phyloP scores from a whole-genome alignment of 2,113 vertebrate genomes.

The Tonatia bakeri region DNA sequence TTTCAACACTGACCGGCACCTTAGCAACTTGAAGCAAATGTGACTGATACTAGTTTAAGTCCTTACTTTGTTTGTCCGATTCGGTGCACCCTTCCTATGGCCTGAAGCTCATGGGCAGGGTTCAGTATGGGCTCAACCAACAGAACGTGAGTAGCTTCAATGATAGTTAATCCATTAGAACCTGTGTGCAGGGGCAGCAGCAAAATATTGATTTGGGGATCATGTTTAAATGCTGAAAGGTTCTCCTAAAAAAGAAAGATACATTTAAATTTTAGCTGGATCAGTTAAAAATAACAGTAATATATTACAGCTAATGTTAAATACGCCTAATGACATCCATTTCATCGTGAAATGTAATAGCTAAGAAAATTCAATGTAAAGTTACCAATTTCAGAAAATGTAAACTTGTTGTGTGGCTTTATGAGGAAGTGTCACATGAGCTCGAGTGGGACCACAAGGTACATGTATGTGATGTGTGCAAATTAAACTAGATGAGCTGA shows the following conservation, averaged over 20 bases:
- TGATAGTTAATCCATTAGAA: slow-evolving; percentile 98
- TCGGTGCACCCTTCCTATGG: slow-evolving; percentile 96
- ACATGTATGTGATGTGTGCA: not conserved
- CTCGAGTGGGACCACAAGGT: not conserved
- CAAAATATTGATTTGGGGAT: slow-evolving; percentile 97
- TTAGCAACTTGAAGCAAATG: not conserved
- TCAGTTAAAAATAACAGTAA: slow-evolving; percentile 2
- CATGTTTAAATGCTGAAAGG: slow-evolving; percentile 95
- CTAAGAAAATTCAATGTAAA: slow-evolving; percentile 29
- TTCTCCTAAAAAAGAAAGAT: slow-evolving; percentile 90
- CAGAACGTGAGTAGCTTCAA: slow-evolving; percentile 96
- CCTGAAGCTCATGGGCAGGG: slow-evolving; percentile 96
- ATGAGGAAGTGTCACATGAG: not conserved
- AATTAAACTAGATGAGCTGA: not conserved
- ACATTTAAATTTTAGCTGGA: slow-evolving; percentile 41
- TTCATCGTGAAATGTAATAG: not conserved
- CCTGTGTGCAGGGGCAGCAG: slow-evolving; percentile 97
- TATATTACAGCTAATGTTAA: not conserved
- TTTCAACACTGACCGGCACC: not conserved
- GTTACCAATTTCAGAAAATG: slow-evolving; percentile 14
- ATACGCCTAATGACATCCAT: not conserved
- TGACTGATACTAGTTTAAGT: not conserved
- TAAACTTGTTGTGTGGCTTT: not conserved
- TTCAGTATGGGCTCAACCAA: slow-evolving; percentile 97
- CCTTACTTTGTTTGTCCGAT: slow-evolving; percentile 97